phyloP scores from a whole-genome alignment of 2,113 vertebrate species.

The Oryzias celebensis region DNA sequence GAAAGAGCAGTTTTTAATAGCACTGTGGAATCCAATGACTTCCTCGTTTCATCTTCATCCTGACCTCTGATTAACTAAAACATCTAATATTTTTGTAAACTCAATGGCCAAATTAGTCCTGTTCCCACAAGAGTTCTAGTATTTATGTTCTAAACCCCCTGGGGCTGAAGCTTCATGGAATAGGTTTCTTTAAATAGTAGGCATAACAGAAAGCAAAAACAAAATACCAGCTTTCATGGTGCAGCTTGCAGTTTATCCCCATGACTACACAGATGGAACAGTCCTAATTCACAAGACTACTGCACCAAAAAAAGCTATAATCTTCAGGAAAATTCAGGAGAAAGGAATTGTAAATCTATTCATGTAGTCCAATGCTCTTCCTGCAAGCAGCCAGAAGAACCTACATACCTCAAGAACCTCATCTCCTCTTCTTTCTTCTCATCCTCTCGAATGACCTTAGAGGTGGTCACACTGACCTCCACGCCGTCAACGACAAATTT shows the following conservation, averaged over 20 bases:
- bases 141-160: constrained; percentile 17
- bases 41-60: neutral
- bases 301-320: too few relatives aligned
- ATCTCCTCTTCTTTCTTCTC: constrained; percentile 98
- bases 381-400: neutral
- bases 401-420: constrained; percentile 92
- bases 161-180: constrained; percentile 7
- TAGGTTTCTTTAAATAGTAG: constrained; percentile 38
- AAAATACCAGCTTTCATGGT: constrained; percentile 2
- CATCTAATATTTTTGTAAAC: neutral
- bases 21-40: neutral
- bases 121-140: constrained; percentile 18
- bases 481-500: constrained; percentile 92
- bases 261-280: fast-evolving
- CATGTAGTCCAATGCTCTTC: neutral
- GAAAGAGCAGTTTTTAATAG: neutral
- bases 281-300: neutral
- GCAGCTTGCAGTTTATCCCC: neutral
- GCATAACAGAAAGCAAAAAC: constrained; percentile 17
- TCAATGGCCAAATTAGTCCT: neutral
- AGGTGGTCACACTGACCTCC: constrained; percentile 95
- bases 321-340: too few relatives aligned
- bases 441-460: constrained; percentile 94
- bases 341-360: too few relatives aligned
- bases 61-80: constrained; percentile 6